A percentile compares a stretch with the other conserved stretches of the same genome.
Evolutionary conservation across 2,797 vertebrate species (phyloP).

Genomic region (Echiichthys vipera): DNA sequence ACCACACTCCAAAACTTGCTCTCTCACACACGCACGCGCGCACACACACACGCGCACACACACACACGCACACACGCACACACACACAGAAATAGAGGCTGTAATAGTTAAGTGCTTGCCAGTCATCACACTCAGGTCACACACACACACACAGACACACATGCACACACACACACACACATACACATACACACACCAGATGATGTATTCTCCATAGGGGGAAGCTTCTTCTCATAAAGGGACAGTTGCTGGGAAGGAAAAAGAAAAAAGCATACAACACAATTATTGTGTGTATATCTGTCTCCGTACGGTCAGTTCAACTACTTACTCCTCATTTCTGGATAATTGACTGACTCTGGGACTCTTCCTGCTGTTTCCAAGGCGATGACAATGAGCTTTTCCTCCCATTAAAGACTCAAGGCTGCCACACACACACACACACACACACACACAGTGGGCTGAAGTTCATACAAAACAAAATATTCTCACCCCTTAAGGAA

Average conservation of each 20-base stretch:
- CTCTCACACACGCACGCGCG: background rate
- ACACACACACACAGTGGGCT: constrained; percentile 2
- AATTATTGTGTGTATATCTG: background rate
- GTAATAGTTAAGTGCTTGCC: too few relatives aligned
- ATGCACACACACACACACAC: constrained; percentile 22
- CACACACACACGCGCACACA: background rate
- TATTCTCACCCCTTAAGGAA: constrained; percentile 16
- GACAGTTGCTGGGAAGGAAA: constrained; percentile 27
- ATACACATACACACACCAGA: constrained; percentile 15
- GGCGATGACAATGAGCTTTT: constrained; percentile 59
- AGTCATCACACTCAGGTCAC: too few relatives aligned
- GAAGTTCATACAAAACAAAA: constrained; percentile 11
- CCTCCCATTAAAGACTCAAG: constrained; percentile 58
- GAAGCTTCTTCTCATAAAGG: constrained; percentile 44
- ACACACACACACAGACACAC: constrained; percentile 19
- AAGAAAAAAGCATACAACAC: constrained; percentile 3
- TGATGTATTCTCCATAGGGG: constrained; percentile 54
- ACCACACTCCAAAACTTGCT: background rate
- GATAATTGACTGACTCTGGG: constrained; percentile 26
- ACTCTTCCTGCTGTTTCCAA: constrained; percentile 41
- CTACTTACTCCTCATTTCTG: constrained; percentile 17
- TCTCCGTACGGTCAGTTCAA: background rate
- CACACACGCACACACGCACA: background rate
- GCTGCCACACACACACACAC: constrained; percentile 6
- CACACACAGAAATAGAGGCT: too few relatives aligned